These are phyloP conservation scores for Argyrosomus japonicus DNA, from an alignment of 2,113 vertebrate species.

Conservation along the genomic window DNA sequence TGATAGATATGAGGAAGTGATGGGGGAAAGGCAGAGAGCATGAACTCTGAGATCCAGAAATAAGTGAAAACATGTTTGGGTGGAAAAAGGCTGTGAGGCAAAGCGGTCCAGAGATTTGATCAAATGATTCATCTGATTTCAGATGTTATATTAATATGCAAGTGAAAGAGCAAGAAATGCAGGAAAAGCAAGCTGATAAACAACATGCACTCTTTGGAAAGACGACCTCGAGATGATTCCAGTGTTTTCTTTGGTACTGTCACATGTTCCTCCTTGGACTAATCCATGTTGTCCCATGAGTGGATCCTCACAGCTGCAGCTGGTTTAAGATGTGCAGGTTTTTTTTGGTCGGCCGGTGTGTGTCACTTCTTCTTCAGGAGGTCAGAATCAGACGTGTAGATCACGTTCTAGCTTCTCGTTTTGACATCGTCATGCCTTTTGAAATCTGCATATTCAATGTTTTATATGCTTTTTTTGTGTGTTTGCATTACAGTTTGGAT, in stretches of 20 bases:
- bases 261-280: constrained; percentile 32
- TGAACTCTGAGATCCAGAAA: constrained; percentile 55
- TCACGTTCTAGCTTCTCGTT: constrained; percentile 58
- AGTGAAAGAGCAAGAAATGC: constrained; percentile 37
- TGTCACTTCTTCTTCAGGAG: constrained; percentile 7
- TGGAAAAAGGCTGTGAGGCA: constrained; percentile 68
- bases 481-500: constrained; percentile 26
- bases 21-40: constrained; percentile 39
- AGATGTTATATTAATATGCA: constrained; percentile 57
- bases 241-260: constrained; percentile 60
- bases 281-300: constrained; percentile 24
- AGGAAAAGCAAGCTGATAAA: constrained; percentile 51
- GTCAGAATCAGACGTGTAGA: constrained; percentile 32
- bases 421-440: constrained; percentile 68
- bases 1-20: constrained; percentile 47
- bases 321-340: constrained; percentile 24
- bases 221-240: constrained; percentile 35
- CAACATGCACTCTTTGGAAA: constrained; percentile 49
- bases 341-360: constrained; percentile 15
- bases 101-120: constrained; percentile 52
- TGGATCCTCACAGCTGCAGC: constrained; percentile 57
- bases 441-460: constrained; percentile 40
- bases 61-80: constrained; percentile 75
- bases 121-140: constrained; percentile 55
- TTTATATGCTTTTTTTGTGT: constrained; percentile 34